Conservation (phyloP, 2,113 vertebrate genomes). For the Formicarius rufipectus region DNA sequence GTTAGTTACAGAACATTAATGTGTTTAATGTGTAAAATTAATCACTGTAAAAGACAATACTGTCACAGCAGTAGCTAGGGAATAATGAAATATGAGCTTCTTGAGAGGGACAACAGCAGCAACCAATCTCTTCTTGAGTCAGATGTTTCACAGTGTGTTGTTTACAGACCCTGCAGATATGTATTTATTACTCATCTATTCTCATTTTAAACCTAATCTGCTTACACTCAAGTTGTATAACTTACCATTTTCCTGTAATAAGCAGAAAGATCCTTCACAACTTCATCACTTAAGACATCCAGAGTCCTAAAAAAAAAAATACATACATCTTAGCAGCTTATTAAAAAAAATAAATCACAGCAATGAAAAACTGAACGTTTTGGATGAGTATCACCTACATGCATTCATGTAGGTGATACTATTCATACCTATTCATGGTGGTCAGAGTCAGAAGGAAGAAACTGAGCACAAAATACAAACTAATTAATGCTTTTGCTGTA, state of each 20-base stretch:
- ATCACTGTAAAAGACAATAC: not conserved
- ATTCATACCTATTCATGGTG: not conserved
- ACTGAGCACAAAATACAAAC: not conserved
- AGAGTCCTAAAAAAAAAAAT: constrained; percentile 79
- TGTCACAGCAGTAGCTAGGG: not conserved
- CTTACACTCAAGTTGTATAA: not conserved
- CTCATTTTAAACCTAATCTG: not conserved
- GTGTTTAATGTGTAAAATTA: not conserved
- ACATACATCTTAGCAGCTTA: not conserved
- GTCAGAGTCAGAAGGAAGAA: not conserved
- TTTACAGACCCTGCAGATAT: not conserved
- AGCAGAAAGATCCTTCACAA: constrained; percentile 87
- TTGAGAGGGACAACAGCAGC: not conserved
- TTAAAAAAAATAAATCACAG: not conserved
- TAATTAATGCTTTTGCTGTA: not conserved
- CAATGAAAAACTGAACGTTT: not conserved
- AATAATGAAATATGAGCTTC: not conserved
- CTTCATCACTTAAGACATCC: constrained; percentile 91
- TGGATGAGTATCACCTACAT: not conserved
- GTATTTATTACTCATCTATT: not conserved
- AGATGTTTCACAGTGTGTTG: not conserved
- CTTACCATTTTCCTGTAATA: constrained; percentile 92
- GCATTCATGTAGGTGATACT: no score
- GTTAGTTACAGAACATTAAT: not conserved
- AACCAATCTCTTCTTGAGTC: not conserved